Evolutionary conservation across 2,888 invertebrate species (phyloP).

Genomic region (Parnassius mnemosyne): DNA sequence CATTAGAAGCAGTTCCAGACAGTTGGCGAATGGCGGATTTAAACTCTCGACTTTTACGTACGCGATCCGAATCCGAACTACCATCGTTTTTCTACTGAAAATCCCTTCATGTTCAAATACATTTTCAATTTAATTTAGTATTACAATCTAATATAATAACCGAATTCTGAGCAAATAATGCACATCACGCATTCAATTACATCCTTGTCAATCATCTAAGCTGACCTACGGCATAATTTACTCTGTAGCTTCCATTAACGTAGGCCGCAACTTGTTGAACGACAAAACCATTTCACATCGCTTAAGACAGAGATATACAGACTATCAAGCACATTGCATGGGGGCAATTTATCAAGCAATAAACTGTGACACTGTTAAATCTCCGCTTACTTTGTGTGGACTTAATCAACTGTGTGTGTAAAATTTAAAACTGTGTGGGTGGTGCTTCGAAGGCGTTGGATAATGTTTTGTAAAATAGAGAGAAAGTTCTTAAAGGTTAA

Average conservation of each 20-base stretch:
- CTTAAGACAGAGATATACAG: slow-evolving; percentile 10
- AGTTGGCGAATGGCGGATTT: too few species aligned
- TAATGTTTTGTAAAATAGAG: not conserved
- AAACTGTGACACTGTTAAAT: not conserved
- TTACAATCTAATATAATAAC: too few species aligned
- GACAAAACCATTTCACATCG: slow-evolving; percentile 7
- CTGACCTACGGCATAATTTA: slow-evolving; percentile 10
- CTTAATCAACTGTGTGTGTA: not conserved
- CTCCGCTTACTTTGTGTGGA: not conserved
- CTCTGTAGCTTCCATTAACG: slow-evolving; percentile 9
- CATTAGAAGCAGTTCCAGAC: too few species aligned
- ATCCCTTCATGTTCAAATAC: too few species aligned
- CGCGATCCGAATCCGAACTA: too few species aligned
- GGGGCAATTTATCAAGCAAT: slow-evolving; percentile 18
- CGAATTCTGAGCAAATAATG: too few species aligned
- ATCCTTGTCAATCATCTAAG: slow-evolving; percentile 3
- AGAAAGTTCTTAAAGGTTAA: not conserved
- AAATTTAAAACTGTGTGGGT: not conserved
- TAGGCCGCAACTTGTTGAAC: slow-evolving; percentile 10
- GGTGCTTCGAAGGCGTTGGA: not conserved
- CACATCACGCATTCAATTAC: not conserved
- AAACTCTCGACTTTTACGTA: too few species aligned
- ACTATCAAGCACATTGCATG: slow-evolving; percentile 2
- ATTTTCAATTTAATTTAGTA: too few species aligned
- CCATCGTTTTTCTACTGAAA: too few species aligned